A percentile compares a stretch with the other conserved stretches of the same genome.
These are phyloP conservation scores for Rambutsinella grinnellia DNA, from an alignment of 2,888 invertebrate genomes.

Conservation along the genomic window DNA sequence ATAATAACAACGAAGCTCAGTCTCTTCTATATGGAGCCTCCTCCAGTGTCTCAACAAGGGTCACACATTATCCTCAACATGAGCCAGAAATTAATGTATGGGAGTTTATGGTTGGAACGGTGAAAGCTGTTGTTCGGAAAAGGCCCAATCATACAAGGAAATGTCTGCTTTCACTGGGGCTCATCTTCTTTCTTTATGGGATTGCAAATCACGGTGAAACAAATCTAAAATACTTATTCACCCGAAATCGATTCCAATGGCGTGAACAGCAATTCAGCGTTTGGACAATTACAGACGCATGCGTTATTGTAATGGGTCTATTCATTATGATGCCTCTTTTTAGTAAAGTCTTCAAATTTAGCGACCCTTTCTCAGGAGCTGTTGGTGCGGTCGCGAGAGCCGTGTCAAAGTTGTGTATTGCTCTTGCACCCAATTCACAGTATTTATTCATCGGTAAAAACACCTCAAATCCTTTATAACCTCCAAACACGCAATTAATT, in stretches of 20 bases:
- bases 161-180: slow-evolving; percentile 62
- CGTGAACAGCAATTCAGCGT: slow-evolving; percentile 64
- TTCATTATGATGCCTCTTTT: slow-evolving; percentile 62
- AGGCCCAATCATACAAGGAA: slow-evolving; percentile 64
- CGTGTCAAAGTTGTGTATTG: slow-evolving; percentile 57
- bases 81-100: slow-evolving; percentile 35
- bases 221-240: slow-evolving; percentile 65
- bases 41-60: slow-evolving; percentile 16
- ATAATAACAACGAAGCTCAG: slow-evolving; percentile 53
- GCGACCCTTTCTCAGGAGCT: slow-evolving; percentile 59
- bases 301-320: slow-evolving; percentile 60
- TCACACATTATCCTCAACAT: neutral
- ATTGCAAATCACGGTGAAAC: slow-evolving; percentile 56
- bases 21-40: slow-evolving; percentile 12
- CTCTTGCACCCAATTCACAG: slow-evolving; percentile 57
- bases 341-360: slow-evolving; percentile 60
- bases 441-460: slow-evolving; percentile 60
- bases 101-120: slow-evolving; percentile 63
- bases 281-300: slow-evolving; percentile 63
- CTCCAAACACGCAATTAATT: neutral
- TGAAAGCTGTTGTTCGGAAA: slow-evolving; percentile 58
- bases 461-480: too few relatives aligned
- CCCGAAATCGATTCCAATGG: slow-evolving; percentile 65
- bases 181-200: slow-evolving; percentile 63
- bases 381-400: slow-evolving; percentile 46